Conservation (phyloP, 2,797 vertebrate genomes). For the Hylomyscus alleni region DNA sequence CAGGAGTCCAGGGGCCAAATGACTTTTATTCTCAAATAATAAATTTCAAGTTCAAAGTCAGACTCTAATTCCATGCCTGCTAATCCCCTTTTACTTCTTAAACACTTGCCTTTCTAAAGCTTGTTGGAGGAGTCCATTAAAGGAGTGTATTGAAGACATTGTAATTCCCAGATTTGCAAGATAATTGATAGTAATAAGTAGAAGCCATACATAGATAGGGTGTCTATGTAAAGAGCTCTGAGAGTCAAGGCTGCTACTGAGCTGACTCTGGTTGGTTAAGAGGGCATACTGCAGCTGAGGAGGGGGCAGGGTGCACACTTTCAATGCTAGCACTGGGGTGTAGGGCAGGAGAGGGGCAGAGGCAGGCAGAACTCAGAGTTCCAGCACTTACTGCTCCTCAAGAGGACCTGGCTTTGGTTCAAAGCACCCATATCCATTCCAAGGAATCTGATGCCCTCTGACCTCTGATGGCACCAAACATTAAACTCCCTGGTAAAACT, state of each 20-base stretch:
- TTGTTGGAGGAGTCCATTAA: neutral
- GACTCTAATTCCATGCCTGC: neutral
- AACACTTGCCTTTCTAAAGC: slow-evolving; percentile 16
- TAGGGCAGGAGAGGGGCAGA: neutral
- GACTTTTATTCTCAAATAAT: slow-evolving; percentile 59
- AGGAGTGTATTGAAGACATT: neutral
- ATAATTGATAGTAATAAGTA: slow-evolving; percentile 5
- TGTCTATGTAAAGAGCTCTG: neutral
- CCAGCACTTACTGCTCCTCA: neutral
- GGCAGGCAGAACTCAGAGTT: neutral
- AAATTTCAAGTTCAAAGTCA: slow-evolving; percentile 65
- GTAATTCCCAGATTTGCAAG: slow-evolving; percentile 27
- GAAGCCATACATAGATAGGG: neutral
- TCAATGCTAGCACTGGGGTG: neutral
- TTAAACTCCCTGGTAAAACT: neutral
- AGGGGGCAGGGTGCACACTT: too few relatives aligned
- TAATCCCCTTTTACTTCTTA: slow-evolving; percentile 62
- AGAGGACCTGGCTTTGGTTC: neutral
- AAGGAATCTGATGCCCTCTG: neutral
- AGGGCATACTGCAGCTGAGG: too few relatives aligned
- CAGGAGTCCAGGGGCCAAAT: slow-evolving; percentile 31
- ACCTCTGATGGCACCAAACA: neutral
- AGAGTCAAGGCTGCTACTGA: neutral
- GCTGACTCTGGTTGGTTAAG: too few relatives aligned
- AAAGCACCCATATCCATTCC: neutral